Percentiles rank a stretch among this genome's conserved stretches.
Evolutionary conservation across 2,888 invertebrate species (phyloP).

Genomic region (Amiota communis): DNA sequence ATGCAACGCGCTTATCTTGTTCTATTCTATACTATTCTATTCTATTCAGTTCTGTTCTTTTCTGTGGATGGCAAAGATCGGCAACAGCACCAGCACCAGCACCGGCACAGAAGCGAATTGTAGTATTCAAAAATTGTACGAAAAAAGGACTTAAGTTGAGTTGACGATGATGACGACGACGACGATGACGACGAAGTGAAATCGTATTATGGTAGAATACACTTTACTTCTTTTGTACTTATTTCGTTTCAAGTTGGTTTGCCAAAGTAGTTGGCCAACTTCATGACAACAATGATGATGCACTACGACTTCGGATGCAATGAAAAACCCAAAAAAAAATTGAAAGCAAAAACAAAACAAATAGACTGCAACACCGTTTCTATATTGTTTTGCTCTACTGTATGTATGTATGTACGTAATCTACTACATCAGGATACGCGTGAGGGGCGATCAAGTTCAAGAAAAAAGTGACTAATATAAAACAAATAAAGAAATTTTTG

Average conservation of each 20-base stretch:
- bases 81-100: background rate
- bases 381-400: background rate
- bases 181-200: background rate
- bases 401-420: too few relatives aligned
- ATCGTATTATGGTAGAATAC: conserved; percentile 16
- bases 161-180: background rate
- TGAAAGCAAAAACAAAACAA: background rate
- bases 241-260: conserved; percentile 5
- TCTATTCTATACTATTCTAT: background rate
- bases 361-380: too few relatives aligned
- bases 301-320: background rate
- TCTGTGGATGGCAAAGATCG: background rate
- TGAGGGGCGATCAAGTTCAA: conserved; percentile 9
- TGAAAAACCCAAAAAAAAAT: background rate
- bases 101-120: background rate
- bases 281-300: background rate
- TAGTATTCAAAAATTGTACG: too few relatives aligned
- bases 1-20: background rate
- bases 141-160: background rate
- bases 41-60: too few relatives aligned
- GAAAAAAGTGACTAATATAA: conserved; percentile 4
- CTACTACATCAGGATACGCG: background rate
- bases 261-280: conserved; percentile 7
- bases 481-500: background rate
- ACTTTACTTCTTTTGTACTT: conserved; percentile 10